These are phyloP conservation scores for Hippocampus comes DNA, from an alignment of 2,113 vertebrate genomes.

Conservation along the genomic window DNA sequence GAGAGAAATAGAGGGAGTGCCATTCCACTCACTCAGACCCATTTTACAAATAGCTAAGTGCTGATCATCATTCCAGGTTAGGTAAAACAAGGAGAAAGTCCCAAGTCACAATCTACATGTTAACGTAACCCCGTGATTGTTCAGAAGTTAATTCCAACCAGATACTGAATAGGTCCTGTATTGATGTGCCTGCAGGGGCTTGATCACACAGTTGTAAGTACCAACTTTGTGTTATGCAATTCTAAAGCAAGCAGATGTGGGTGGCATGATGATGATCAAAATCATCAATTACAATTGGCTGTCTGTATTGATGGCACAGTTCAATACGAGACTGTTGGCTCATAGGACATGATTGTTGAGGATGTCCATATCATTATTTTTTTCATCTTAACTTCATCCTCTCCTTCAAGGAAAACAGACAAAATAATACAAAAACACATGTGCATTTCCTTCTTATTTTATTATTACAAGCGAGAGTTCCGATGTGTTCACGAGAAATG, in stretches of 20 bases:
- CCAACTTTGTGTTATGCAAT: conserved; percentile 61
- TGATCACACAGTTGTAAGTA: conserved; percentile 43
- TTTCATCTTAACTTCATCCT: not conserved
- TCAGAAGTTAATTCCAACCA: conserved; percentile 29
- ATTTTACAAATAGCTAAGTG: too few species aligned
- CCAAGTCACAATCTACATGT: not conserved
- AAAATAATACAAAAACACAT: not conserved
- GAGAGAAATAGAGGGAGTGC: not conserved
- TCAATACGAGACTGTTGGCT: conserved; percentile 54
- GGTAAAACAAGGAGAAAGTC: not conserved
- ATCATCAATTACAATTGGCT: conserved; percentile 58
- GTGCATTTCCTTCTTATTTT: conserved; percentile 17
- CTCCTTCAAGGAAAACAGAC: not conserved
- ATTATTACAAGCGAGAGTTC: conserved; percentile 67
- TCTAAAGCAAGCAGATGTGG: conserved; percentile 40
- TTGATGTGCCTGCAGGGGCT: conserved; percentile 54
- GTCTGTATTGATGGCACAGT: conserved; percentile 47
- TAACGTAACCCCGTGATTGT: not conserved
- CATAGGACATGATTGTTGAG: not conserved
- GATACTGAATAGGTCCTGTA: conserved; percentile 40
- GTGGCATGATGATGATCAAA: conserved; percentile 51
- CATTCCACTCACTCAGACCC: too few species aligned
- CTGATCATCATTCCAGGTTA: too few species aligned
- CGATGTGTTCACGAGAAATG: conserved; percentile 57
- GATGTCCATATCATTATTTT: conserved; percentile 2